Evolutionary conservation across 2,888 invertebrate genomes (phyloP).

Genomic region (Hypselothyrea guttata): DNA sequence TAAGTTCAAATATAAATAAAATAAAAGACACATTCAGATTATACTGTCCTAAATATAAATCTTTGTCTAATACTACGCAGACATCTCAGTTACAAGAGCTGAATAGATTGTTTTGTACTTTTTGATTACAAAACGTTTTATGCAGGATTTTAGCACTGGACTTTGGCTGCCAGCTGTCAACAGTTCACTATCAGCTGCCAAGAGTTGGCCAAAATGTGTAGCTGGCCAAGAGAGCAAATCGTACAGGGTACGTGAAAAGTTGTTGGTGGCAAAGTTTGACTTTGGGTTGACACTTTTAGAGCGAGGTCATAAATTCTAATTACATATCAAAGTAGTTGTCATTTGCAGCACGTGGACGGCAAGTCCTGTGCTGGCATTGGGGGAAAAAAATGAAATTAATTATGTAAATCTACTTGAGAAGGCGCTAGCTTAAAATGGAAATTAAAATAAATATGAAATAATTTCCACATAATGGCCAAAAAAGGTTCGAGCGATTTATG

Average conservation of each 20-base stretch:
- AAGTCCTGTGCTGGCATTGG: conserved; percentile 3
- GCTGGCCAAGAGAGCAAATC: conserved; percentile 5
- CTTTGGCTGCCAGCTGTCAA: conserved; percentile 3
- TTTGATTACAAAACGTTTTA: not conserved
- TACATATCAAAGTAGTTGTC: conserved; percentile 37
- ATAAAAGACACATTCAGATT: too few relatives aligned
- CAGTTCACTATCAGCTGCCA: not conserved
- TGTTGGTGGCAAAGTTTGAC: conserved; percentile 1
- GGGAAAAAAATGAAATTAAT: conserved; percentile 29
- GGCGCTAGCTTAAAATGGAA: conserved; percentile 1
- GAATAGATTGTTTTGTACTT: too few relatives aligned
- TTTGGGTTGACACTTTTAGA: conserved; percentile 26
- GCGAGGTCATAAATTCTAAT: conserved; percentile 46
- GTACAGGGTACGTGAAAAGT: conserved; percentile 2
- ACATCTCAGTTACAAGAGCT: too few relatives aligned
- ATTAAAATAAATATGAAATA: conserved; percentile 9
- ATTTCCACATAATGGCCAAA: conserved; percentile 26
- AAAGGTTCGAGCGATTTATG: conserved; percentile 34
- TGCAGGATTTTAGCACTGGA: too few relatives aligned
- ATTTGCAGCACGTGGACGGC: conserved; percentile 18
- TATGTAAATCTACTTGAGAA: conserved; percentile 30
- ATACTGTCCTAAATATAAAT: too few relatives aligned
- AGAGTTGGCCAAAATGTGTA: conserved; percentile 3
- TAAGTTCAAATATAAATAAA: too few relatives aligned
- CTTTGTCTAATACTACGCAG: too few relatives aligned